Evolutionary conservation across 2,113 vertebrate genomes (phyloP).

Genomic region (Capreolus pygargus): DNA sequence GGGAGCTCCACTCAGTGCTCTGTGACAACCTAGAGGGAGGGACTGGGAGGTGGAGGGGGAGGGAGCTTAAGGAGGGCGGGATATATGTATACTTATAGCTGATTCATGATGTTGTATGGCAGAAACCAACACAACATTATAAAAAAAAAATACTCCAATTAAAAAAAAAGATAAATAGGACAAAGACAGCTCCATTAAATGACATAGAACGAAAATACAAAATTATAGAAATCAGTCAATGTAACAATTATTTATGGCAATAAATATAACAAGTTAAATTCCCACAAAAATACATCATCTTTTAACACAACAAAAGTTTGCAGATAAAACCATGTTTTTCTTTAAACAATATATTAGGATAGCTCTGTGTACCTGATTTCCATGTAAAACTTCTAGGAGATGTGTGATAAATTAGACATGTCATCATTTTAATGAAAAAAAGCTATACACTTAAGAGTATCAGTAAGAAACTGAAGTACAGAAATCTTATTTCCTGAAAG

Average conservation of each 20-base stretch:
- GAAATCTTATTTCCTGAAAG: slow-evolving; percentile 39
- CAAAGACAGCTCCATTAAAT: neutral
- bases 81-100: neutral
- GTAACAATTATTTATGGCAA: neutral
- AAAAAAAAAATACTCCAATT: neutral
- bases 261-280: neutral
- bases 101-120: neutral
- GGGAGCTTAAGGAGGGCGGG: neutral
- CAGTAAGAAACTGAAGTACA: neutral
- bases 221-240: neutral
- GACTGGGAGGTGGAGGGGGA: neutral
- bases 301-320: slow-evolving; percentile 31
- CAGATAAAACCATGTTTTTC: slow-evolving; percentile 12
- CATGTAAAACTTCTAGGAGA: slow-evolving; percentile 13
- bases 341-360: slow-evolving; percentile 37
- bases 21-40: neutral
- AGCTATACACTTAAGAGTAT: neutral
- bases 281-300: neutral
- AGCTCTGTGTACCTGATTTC: slow-evolving; percentile 43
- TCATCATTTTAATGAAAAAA: neutral
- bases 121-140: neutral
- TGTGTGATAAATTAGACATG: slow-evolving; percentile 40
- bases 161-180: neutral
- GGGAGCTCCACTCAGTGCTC: neutral
- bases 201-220: neutral